Conservation (phyloP, 2,888 invertebrate species). For the Ennomos quercinarius region DNA sequence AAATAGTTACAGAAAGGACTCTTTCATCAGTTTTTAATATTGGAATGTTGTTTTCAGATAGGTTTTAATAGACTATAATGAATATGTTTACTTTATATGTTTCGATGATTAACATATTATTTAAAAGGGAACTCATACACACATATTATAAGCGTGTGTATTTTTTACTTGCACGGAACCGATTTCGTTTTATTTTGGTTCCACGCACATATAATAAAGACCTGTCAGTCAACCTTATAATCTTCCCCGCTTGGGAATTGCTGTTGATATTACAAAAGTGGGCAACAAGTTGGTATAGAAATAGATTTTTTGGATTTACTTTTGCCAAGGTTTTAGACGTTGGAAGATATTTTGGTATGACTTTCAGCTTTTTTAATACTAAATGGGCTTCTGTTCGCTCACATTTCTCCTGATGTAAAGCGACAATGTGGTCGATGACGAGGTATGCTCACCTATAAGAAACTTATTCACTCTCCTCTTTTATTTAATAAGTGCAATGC, state of each 20-base stretch:
- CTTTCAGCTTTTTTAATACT: too few species aligned
- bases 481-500: too few species aligned
- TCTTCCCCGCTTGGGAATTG: slow-evolving; percentile 23
- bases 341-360: neutral
- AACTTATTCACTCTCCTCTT: too few species aligned
- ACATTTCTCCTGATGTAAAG: too few species aligned
- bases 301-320: slow-evolving; percentile 1
- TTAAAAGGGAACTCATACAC: too few species aligned
- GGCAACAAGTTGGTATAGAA: slow-evolving; percentile 24
- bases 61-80: slow-evolving; percentile 29
- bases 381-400: too few species aligned
- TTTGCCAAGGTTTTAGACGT: neutral
- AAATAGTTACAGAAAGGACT: slow-evolving; percentile 38
- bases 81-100: slow-evolving; percentile 29
- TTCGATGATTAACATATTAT: too few species aligned
- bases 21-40: slow-evolving; percentile 42
- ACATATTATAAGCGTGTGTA: too few species aligned
- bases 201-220: slow-evolving; percentile 26
- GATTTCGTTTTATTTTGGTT: slow-evolving; percentile 5
- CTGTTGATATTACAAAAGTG: slow-evolving; percentile 24
- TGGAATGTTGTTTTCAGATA: slow-evolving; percentile 35
- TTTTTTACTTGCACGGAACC: too few species aligned
- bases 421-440: too few species aligned
- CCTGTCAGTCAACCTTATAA: slow-evolving; percentile 26
- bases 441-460: too few species aligned